Base-by-base conservation (phyloP, 2,797 vertebrate genomes). In the Tadarida brasiliensis region DNA sequence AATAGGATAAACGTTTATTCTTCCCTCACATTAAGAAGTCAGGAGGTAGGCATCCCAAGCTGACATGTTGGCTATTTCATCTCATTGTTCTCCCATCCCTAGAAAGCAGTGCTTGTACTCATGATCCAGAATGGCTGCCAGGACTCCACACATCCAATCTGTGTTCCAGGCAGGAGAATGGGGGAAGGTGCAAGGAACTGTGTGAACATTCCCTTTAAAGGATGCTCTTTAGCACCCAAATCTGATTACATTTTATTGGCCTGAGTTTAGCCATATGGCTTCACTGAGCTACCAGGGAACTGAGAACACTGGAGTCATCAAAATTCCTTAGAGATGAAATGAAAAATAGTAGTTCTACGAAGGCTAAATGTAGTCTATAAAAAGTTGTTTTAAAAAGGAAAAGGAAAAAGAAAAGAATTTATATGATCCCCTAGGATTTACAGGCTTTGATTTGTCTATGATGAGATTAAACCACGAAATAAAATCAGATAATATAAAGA, bases 401-500 rank as follows among this genome's bases (percentile, higher is more conserved):
- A 54, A 90, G 54, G 5, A 8, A 59, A 51, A 39, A 49, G 28
- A 24, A 2, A 87, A 33, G 10, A 44, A 39, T 20, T 0, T 9
- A 49, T 57, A 8, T 28, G 39, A 86, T 30, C 16, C 28, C 87
- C 47, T 74, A 51, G 16, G 24, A 76, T 49, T 83, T 73, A 81
- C 8, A 81, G 59, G 2, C 33, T 84, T 90, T 67, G 15, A 59
- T 63, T 6, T 35, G 12, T 30, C n/a, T 51, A 39, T 47, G 35
- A 67, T 12, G 65, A 95, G 22, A 95, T 59, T 85, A 87, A 84
- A 39, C 5, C 17, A 35, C 7, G 65, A 14, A 76, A 74, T 54
- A 81, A 90, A 90, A 76, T 71, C 85, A 94, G 44, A 30, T 85
- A 59, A 84, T 59, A 51, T 26, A 91, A 91, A 95, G 82, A 78